Conservation (phyloP, 2,113 vertebrate species). For the Capreolus pygargus region DNA sequence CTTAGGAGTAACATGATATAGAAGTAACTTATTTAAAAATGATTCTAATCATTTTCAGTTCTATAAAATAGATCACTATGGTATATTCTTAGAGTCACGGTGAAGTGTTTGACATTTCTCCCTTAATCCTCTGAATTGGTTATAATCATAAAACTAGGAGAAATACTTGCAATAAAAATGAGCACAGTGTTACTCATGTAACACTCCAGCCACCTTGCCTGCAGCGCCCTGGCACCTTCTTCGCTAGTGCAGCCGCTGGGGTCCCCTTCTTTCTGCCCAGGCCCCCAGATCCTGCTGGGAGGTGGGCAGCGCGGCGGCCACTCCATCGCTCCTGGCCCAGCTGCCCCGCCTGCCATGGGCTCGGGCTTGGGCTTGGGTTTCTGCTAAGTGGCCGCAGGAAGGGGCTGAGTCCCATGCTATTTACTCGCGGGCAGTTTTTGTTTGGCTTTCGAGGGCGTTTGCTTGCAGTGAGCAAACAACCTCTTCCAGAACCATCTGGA, state of each 20-base stretch:
- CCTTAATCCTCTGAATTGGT: not conserved
- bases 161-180: no score
- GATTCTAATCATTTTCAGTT: not conserved
- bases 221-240: not conserved
- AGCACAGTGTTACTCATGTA: rapidly evolving
- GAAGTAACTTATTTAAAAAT: not conserved
- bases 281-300: not conserved
- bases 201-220: not conserved
- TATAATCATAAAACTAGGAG: not conserved
- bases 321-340: not conserved
- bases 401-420: not conserved
- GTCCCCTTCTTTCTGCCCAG: not conserved
- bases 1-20: not conserved
- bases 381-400: slow-evolving; percentile 32
- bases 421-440: slow-evolving; percentile 59
- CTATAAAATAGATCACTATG: not conserved
- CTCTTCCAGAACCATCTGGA: slow-evolving; percentile 32
- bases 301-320: not conserved
- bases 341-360: not conserved
- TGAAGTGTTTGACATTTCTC: not conserved
- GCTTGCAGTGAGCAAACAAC: slow-evolving; percentile 21
- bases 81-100: not conserved
- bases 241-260: rapidly evolving
- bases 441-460: slow-evolving; percentile 50
- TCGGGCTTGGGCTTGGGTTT: not conserved